phyloP scores from a whole-genome alignment of 2,888 invertebrate species.

The Brassicogethes aeneus region DNA sequence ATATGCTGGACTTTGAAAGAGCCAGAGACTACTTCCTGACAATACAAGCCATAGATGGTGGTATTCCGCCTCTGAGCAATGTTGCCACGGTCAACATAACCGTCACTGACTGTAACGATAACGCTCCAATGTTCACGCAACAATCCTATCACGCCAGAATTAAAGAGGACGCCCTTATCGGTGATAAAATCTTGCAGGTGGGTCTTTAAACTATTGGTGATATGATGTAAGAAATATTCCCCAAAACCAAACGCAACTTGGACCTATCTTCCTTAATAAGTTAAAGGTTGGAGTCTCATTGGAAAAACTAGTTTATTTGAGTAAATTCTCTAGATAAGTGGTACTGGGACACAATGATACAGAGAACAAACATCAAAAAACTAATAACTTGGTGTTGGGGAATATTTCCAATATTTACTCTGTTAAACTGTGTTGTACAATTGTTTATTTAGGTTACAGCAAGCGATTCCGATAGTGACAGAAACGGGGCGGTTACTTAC shows the following conservation, averaged over 20 bases:
- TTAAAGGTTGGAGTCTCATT: too few relatives aligned
- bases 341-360: too few relatives aligned
- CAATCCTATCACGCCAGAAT: conserved; percentile 66
- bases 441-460: conserved; percentile 52
- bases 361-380: too few relatives aligned
- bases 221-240: too few relatives aligned
- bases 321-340: too few relatives aligned
- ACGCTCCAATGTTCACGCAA: conserved; percentile 73
- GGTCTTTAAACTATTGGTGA: too few relatives aligned
- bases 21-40: conserved; percentile 79
- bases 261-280: too few relatives aligned
- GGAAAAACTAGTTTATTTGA: too few relatives aligned
- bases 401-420: too few relatives aligned
- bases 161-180: conserved; percentile 67
- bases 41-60: conserved; percentile 84
- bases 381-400: too few relatives aligned
- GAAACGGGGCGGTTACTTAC: conserved; percentile 73
- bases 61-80: conserved; percentile 80
- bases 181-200: conserved; percentile 68
- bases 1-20: conserved; percentile 79
- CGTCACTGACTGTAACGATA: conserved; percentile 80
- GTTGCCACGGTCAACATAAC: conserved; percentile 81
- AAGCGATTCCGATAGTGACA: conserved; percentile 73
- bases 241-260: too few relatives aligned
- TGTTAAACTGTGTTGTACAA: neutral